Base-by-base conservation (phyloP, 2,888 invertebrate genomes). In the Meteorus cinctellus region DNA sequence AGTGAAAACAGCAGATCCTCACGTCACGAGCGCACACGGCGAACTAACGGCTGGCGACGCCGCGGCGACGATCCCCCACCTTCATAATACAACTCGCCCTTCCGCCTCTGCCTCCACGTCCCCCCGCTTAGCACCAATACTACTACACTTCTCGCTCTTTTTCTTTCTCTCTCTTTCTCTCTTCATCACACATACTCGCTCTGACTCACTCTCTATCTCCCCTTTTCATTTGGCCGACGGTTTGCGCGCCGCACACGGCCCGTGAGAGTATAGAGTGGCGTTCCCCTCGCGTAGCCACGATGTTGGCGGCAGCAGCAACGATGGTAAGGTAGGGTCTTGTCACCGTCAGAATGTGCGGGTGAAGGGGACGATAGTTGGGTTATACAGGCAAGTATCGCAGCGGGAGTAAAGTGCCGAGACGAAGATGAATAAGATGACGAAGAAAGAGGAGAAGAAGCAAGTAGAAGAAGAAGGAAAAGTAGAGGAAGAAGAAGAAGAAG, bases 21-120 rank as follows among this genome's bases (percentile, higher is more conserved):
- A 92, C 94, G 92, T 93, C 92, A 91, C 93, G 93, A 93, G 94
- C 94, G 93, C 95, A 94, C 94, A 94, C 94, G 93, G 93, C 94
- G 93, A 92, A 94, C 94, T 93, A 93, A 88, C 91, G 85, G 90
- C 91, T 80, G 87, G 90, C 87, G 85, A 83, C 83, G 86, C 84
- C 87, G 87, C 89, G 88, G 85, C 89, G 88, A 86, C 85, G 41
- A 41, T 41, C 84, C 85, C 86, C 84, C 78, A 73, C 80, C 77
- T 83, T 81, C 79, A 80, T 69, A 19, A 16, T 55, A 48, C 16
- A 55, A 51, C 75, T 75, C 79, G 66, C 79, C 78, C 79, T 60
- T 72, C 71, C 74, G 78, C 69, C 76, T 70, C 71, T 55, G 55
- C 55, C 19, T 55, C 55, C 48, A 55, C 55, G 19, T 55, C 55